These are phyloP conservation scores for Drosophila picticornis DNA, from an alignment of 2,888 invertebrate genomes.

Conservation along the genomic window DNA sequence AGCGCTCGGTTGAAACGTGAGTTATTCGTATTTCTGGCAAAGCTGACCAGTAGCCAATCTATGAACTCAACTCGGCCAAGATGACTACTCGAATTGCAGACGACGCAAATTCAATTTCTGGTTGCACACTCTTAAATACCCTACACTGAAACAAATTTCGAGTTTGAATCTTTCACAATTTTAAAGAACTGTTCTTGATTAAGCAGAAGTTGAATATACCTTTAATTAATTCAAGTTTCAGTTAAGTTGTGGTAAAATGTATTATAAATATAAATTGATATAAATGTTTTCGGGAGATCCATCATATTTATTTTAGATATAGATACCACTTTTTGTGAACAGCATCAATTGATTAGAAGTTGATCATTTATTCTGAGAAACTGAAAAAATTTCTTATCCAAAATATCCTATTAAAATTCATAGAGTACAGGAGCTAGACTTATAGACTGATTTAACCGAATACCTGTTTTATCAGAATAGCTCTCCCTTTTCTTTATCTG, in stretches of 20 bases:
- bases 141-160: not conserved
- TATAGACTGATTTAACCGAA: too few relatives aligned
- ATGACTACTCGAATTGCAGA: constrained; percentile 14
- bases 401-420: too few relatives aligned
- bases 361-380: too few relatives aligned
- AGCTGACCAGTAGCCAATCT: constrained; percentile 38
- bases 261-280: too few relatives aligned
- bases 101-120: constrained; percentile 6
- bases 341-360: too few relatives aligned
- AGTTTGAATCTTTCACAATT: too few relatives aligned
- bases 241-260: not conserved
- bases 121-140: constrained; percentile 5
- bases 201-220: too few relatives aligned
- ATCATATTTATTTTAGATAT: not conserved
- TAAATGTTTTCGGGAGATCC: not conserved
- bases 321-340: not conserved
- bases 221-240: not conserved
- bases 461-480: not conserved
- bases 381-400: not conserved
- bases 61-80: constrained; percentile 14
- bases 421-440: too few relatives aligned
- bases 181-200: too few relatives aligned
- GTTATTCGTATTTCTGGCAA: constrained; percentile 42
- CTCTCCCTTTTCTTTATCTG: not conserved
- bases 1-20: constrained; percentile 29